Evolutionary conservation across 2,113 vertebrate species (phyloP), one percentile per base, ranked within the genome.

Genomic region (Apodemus speciosus): DNA sequence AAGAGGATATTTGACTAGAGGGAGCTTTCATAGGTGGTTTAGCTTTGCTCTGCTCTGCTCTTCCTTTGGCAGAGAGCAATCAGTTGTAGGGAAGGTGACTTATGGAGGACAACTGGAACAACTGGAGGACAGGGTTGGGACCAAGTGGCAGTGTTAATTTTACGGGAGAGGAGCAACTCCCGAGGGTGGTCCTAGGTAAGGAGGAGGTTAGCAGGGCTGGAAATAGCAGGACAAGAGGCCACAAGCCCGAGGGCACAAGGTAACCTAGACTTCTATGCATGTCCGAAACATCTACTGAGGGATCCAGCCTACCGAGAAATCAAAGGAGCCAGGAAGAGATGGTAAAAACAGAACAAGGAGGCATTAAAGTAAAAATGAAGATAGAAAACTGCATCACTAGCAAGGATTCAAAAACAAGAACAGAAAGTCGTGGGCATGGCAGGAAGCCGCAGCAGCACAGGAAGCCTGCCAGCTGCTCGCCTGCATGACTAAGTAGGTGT

Each of bases 321-420:
- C 46, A 43, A 51, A 20, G 30, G 49, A 60, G 20, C 43, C 43
- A 6, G 60, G 20, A 46, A 49, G 46, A 77, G 60, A 68, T 13
- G 58, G 30, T 13, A 32, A 89, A 69, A 86, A 66, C 15, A 68
- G 85, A 66, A 60, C 11, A 46, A 14, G 71, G 62, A 91, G 56
- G 3, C 9, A 27, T 25, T 73, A 38, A 9, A 23, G 35, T 79
- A 51, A 83, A 38, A 85, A 89, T 30, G 20, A 86, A 89, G 68
- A 38, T 13, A 80, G 69, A n/a, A 94, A 95, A 72, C 73, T 85
- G 89, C 73, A 40, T 95, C 30, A 15, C 23, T 56, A 84, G 25
- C 64, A 75, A 23, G 11, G n/a, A 77, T 43, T 88, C 1, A 89
- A 90, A 58, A 90, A 20, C 32, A 81, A 58, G 5, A 58, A 14